These are phyloP conservation scores for Coptodon bakossiorum DNA, from an alignment of 2,113 vertebrate species.

Conservation along the genomic window DNA sequence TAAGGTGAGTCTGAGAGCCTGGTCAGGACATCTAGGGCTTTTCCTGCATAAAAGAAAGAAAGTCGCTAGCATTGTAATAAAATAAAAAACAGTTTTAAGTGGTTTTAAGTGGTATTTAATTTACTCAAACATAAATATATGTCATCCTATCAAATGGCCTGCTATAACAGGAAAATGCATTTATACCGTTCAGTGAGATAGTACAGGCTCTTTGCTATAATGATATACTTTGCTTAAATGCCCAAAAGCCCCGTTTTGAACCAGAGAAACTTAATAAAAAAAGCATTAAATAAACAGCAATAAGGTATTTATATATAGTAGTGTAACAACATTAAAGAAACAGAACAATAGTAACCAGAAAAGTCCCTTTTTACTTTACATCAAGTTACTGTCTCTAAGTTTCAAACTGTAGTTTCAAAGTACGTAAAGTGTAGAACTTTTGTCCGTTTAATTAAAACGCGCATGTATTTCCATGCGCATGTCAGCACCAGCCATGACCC, in stretches of 20 bases:
- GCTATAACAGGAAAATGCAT: not conserved
- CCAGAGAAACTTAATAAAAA: rapidly evolving
- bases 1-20: not conserved
- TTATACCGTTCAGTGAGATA: not conserved
- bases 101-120: not conserved
- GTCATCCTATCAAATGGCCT: not conserved
- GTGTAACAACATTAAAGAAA: not conserved
- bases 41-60: not conserved
- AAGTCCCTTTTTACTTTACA: not conserved
- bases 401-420: not conserved
- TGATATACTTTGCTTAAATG: not conserved
- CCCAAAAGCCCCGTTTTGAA: not conserved
- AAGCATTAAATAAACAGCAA: not conserved
- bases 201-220: not conserved
- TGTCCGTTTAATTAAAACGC: not conserved
- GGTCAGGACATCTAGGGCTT: not conserved
- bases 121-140: not conserved
- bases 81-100: no score
- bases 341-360: not conserved
- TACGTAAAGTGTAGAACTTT: not conserved
- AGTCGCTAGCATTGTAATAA: not conserved
- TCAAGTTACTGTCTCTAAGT: not conserved
- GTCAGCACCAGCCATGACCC: not conserved
- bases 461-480: not conserved
- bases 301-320: not conserved